Base-by-base conservation (phyloP, 2,888 invertebrate species). In the Lissocephala sabroskyi region DNA sequence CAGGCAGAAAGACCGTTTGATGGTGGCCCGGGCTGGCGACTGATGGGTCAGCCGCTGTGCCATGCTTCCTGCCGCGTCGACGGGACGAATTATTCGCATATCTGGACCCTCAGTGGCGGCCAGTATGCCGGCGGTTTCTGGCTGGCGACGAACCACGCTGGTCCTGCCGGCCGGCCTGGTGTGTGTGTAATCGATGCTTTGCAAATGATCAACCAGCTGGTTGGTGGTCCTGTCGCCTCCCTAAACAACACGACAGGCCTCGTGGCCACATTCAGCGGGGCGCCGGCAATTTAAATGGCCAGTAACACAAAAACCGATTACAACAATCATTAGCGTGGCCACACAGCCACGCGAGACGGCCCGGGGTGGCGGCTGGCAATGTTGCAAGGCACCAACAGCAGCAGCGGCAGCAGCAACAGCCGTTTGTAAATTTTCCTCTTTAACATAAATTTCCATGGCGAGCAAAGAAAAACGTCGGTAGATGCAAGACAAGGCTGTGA, bases 181-280 rank as follows among this genome's bases (percentile, higher is more conserved):
- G 30, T 19, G 11, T 3, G n/a, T 37, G 62, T 58, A 64, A 67
- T 67, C 71, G 67, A 68, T 70, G 67, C 45, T 58, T 61, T 56
- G 65, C 68, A 68, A 65, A 56, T 70, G 71, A 71, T 62, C 65
- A 17, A n/a, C n/a, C n/a, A n/a, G n/a, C n/a, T n/a, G n/a, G 19
- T 17, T 32, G 30, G 11, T n/a, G 30, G 26, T 26, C 9, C 17
- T 35, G 47, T 26, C 13, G 39, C 42, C 9, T 46, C 33, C 52
- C 71, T 70, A 67, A 70, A 64, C 63, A 65, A 58, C 61, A 64
- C 52, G 55, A 52, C 64, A 70, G n/a, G n/a, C n/a, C n/a, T n/a
- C n/a, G n/a, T n/a, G n/a, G n/a, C n/a, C n/a, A n/a, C n/a, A n/a
- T n/a, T n/a, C n/a, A 33, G 11, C n/a, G 11, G 13, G 6, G 11